Conservation (phyloP, 2,888 invertebrate species). For the Acleris holmiana region DNA sequence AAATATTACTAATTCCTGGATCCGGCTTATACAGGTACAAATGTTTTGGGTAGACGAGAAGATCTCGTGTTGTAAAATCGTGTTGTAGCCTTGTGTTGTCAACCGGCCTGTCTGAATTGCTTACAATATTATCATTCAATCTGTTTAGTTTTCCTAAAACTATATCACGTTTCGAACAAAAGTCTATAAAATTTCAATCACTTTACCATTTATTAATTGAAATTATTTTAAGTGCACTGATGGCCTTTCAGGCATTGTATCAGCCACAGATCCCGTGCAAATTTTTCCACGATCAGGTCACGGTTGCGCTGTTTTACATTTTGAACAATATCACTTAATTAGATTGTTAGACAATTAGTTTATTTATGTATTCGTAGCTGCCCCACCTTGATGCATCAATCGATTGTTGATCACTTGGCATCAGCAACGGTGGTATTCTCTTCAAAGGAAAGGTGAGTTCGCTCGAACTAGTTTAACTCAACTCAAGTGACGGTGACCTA, state of each 20-base stretch:
- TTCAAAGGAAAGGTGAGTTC: no score
- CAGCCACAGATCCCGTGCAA: conserved; percentile 2
- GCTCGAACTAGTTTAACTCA: no score
- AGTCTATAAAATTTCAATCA: not conserved
- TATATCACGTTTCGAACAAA: no score
- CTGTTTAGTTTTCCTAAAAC: no score
- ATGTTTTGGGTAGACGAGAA: no score
- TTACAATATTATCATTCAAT: not conserved
- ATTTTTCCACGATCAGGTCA: conserved; percentile 13
- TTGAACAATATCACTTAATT: conserved; percentile 13
- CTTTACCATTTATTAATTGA: conserved; percentile 1
- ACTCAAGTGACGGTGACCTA: no score
- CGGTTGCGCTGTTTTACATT: conserved; percentile 4
- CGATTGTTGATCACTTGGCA: conserved; percentile 15
- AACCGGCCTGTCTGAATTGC: conserved; percentile 6
- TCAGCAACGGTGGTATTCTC: not conserved
- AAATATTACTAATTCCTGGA: no score
- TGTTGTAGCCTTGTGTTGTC: no score
- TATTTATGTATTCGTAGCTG: conserved; percentile 8
- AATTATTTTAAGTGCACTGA: not conserved
- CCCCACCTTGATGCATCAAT: conserved; percentile 13
- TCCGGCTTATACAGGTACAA: no score
- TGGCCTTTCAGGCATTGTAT: conserved; percentile 3
- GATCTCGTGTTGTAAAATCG: no score
- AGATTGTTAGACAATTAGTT: conserved; percentile 4